Evolutionary conservation across 2,888 invertebrate species (phyloP).

Genomic region (Tenthredo mesomela): DNA sequence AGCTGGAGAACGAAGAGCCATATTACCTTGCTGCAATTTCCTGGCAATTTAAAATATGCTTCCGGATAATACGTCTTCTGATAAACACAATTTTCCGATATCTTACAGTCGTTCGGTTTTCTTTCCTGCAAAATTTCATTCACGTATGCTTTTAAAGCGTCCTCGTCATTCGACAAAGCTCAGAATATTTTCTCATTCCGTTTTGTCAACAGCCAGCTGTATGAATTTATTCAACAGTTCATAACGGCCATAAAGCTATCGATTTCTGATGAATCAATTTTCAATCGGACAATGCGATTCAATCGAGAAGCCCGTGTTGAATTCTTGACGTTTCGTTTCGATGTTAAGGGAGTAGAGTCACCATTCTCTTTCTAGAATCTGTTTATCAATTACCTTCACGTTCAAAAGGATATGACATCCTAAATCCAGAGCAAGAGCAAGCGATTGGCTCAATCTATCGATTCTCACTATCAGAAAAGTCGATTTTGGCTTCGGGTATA

Average conservation of each 20-base stretch:
- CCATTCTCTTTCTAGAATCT: too few relatives aligned
- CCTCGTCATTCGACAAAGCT: background rate
- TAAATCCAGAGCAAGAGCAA: too few relatives aligned
- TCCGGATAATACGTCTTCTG: too few relatives aligned
- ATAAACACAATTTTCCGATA: too few relatives aligned
- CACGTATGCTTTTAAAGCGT: background rate
- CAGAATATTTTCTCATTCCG: background rate
- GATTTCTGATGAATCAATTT: background rate
- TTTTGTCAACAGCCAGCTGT: background rate
- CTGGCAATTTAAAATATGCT: background rate
- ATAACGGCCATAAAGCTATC: background rate
- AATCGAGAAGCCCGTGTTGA: background rate
- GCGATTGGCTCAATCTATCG: too few relatives aligned
- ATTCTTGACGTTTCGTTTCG: background rate
- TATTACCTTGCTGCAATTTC: background rate
- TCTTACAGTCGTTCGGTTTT: too few relatives aligned
- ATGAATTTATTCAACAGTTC: slow-evolving; percentile 3
- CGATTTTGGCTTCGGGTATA: too few relatives aligned
- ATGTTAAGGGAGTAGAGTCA: background rate
- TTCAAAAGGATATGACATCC: too few relatives aligned
- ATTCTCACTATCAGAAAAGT: too few relatives aligned
- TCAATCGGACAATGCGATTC: background rate
- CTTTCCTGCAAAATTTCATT: too few relatives aligned
- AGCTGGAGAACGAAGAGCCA: background rate
- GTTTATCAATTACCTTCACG: too few relatives aligned